Percentiles rank a stretch among this genome's conserved stretches.
phyloP scores from a whole-genome alignment of 2,113 vertebrate genomes.

The Pardalotus punctatus region DNA sequence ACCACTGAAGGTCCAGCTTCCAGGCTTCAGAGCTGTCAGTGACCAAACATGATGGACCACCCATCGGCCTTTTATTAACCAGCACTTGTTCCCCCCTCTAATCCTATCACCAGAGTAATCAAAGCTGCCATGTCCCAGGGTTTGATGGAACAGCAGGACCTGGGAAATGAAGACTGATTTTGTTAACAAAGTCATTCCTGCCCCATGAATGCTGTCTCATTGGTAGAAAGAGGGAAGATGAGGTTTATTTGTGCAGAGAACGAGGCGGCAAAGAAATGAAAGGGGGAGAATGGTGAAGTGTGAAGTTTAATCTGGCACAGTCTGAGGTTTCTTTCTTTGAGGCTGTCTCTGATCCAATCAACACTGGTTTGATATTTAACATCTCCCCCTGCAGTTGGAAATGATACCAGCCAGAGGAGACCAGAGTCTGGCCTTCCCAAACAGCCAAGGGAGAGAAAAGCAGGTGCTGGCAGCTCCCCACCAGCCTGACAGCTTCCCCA shows the following conservation, averaged over 20 bases:
- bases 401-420: not conserved
- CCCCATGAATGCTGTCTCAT: conserved; percentile 47
- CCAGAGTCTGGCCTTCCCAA: not conserved
- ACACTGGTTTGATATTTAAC: conserved; percentile 62
- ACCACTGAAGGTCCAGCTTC: conserved; percentile 18
- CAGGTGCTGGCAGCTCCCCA: not conserved
- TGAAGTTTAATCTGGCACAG: conserved; percentile 62
- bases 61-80: conserved; percentile 46
- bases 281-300: conserved; percentile 57
- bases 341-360: conserved; percentile 45
- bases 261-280: conserved; percentile 51
- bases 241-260: conserved; percentile 68
- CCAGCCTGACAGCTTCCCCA: not conserved
- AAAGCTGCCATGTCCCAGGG: conserved; percentile 38
- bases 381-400: conserved; percentile 60
- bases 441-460: not conserved
- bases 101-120: conserved; percentile 45
- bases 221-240: conserved; percentile 25
- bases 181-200: conserved; percentile 70
- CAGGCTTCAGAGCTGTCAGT: conserved; percentile 36
- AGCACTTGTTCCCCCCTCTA: conserved; percentile 32
- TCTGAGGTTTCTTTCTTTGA: conserved; percentile 43
- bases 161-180: conserved; percentile 71
- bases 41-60: conserved; percentile 56
- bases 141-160: conserved; percentile 69